Evolutionary conservation across 2,797 vertebrate genomes (phyloP), one percentile per base, ranked within the genome.

Genomic region (Podarcis lilfordi): DNA sequence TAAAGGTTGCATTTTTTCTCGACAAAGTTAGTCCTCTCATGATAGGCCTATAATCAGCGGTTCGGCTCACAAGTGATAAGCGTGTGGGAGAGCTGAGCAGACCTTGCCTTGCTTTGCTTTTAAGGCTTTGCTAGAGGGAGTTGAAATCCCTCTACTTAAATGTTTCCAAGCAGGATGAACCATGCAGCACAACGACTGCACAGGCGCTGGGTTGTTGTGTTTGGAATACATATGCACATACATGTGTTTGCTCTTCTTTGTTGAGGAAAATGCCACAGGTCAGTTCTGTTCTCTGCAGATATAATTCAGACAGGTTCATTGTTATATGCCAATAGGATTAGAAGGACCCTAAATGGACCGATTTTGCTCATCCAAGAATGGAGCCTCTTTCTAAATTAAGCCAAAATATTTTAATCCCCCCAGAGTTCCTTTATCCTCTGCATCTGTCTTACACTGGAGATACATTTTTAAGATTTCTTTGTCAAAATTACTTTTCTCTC

Each of bases 401-500:
- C 92, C 92, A 85, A 94, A 94, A 93, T 94, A 95, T 94, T 92
- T 93, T 95, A 95, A 94, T 96, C 93, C 92, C 93, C 84, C 88
- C 87, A 90, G 95, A 95, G 91, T 95, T 95, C 69, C 94, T 96
- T 96, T 95, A 96, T 95, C 91, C 93, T 93, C 80, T 88, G 91
- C 94, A 95, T 95, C 94, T 96, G 94, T 84, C 89, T 91, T 91
- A 4, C 90, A 94, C 78, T 90, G 87, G 92, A 92, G 93, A 95
- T 89, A 85, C 90, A 95, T 94, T 96, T 96, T 95, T 93, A 93
- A 91, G 90, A 94, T 95, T 96, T 95, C 90, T 94, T 93, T 79
- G 86, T 92, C 92, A 94, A 95, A 95, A 95, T 93, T 95, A 92
- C 92, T 93, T 94, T 94, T 90, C 81, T 92, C 89, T 35, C 69